Base-by-base conservation (phyloP, 2,113 vertebrate genomes). In the Tichodroma muraria region DNA sequence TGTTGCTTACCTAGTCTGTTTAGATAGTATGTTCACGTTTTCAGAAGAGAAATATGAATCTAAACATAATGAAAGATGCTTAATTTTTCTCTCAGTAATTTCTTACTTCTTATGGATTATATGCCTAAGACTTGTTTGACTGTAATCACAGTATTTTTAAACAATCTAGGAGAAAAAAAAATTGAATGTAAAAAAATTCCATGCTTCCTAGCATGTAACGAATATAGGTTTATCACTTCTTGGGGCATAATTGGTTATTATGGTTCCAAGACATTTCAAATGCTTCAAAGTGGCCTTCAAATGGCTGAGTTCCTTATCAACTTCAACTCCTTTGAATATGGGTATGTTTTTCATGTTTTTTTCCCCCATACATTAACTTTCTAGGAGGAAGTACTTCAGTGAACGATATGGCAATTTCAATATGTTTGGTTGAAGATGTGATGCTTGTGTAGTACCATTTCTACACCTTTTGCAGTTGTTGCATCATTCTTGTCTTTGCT, bases 151-250 rank as follows among this genome's bases (percentile, higher is more conserved):
- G 9, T 40, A 57, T 44, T 75, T 80, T 80, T 16, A 87, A 75
- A 68, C 61, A 63, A 79, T 17, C 8, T 77, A 66, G 33, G 4
- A 65, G 4, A 15, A 61, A 80, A 35, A 72, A 64, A 63, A 40
- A 19, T 1, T 2, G 15, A 54, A 72, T 42, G 6, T 11, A 30
- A 60, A 76, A 68, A 13, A 0, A n/a, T n/a, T 0, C 8, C 31
- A 11, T 10, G 2, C 3, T 64, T 75, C 24, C 44, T 56, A 25
- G 2, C 18, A 49, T 73, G 18, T 13, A 77, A n/a, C 15, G 72
- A 49, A 47, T 61, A 61, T 5, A 56, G 5, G 6, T 45, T 82
- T 82, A 16, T 22, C 15, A 31, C 5, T 2, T 0, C 13, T 72
- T 69, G 28, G 33, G 14, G 4, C 20, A 78, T 54, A 82, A 44